Evolutionary conservation across 2,888 invertebrate genomes (phyloP).

Genomic region (Lycaena phlaeas): DNA sequence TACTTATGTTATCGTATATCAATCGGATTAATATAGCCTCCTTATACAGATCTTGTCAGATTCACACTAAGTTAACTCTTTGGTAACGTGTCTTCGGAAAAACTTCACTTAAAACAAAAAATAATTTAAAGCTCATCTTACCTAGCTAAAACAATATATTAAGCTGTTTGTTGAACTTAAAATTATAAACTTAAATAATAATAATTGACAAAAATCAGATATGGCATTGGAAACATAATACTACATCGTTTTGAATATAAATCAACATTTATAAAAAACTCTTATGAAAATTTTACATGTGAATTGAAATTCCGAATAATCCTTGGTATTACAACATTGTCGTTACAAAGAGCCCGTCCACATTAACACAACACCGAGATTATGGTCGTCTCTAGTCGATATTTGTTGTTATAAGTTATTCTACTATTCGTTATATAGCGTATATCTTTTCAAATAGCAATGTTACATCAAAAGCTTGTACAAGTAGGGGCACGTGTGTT

Average conservation of each 20-base stretch:
- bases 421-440: too few relatives aligned
- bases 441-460: background rate
- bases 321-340: too few relatives aligned
- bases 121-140: conserved; percentile 7
- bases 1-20: background rate
- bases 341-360: conserved; percentile 2
- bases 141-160: conserved; percentile 4
- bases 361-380: conserved; percentile 6
- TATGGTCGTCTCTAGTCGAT: too few relatives aligned
- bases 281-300: too few relatives aligned
- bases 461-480: background rate
- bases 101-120: conserved; percentile 6
- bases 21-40: background rate
- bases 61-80: conserved; percentile 5
- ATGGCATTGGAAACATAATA: conserved; percentile 9
- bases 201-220: conserved; percentile 18
- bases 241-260: background rate
- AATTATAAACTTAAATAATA: conserved; percentile 5
- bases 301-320: background rate
- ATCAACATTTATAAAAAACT: background rate
- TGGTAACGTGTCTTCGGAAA: conserved; percentile 9
- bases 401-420: conserved; percentile 1
- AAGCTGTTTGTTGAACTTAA: conserved; percentile 6
- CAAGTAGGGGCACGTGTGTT: too few relatives aligned
- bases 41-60: background rate